Evolutionary conservation across 2,113 vertebrate species (phyloP).

Genomic region (Columba janthina): DNA sequence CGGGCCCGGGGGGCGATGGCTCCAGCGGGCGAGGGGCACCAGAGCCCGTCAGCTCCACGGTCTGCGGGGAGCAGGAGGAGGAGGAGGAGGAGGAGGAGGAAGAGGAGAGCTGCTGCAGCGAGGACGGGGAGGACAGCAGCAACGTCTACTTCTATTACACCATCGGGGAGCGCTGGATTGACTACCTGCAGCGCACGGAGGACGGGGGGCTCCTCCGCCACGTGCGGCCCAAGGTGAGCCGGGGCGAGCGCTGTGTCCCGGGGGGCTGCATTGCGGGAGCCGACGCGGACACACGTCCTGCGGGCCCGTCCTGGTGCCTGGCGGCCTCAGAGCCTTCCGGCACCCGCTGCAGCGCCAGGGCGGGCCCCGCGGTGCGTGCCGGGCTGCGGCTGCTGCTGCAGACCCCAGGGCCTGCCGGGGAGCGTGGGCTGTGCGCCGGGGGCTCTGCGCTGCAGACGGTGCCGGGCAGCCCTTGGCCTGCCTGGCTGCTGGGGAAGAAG

Average conservation of each 20-base stretch:
- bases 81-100: conserved; percentile 38
- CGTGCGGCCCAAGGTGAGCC: conserved; percentile 43
- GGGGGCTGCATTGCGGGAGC: neutral
- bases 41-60: neutral
- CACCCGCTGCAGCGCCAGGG: neutral
- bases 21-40: fast-evolving
- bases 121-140: conserved; percentile 38
- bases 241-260: neutral
- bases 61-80: neutral
- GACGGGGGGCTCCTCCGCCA: conserved; percentile 36
- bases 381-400: neutral
- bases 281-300: fast-evolving
- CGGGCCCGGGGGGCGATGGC: neutral
- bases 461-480: fast-evolving
- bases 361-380: fast-evolving
- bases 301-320: neutral
- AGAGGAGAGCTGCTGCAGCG: conserved; percentile 29
- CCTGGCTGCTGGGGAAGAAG: neutral
- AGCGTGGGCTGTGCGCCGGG: neutral
- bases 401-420: fast-evolving
- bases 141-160: conserved; percentile 61
- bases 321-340: neutral
- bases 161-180: conserved; percentile 64
- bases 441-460: fast-evolving
- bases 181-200: conserved; percentile 58